phyloP scores from a whole-genome alignment of 2,888 invertebrate genomes.

The Helleia helle region DNA sequence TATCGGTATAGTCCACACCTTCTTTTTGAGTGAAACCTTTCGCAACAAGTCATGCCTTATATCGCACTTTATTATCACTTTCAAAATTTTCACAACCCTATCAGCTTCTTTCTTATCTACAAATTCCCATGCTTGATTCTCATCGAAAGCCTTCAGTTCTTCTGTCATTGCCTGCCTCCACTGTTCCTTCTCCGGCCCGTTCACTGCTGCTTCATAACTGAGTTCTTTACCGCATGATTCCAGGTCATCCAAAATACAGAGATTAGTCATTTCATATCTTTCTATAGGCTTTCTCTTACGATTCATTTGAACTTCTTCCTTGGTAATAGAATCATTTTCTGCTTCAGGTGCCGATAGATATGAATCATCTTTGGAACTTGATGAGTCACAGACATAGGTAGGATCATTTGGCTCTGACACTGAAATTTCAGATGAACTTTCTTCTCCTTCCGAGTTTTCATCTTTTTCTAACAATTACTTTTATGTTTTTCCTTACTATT shows the following conservation, averaged over 20 bases:
- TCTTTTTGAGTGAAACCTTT: background rate
- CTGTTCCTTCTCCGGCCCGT: background rate
- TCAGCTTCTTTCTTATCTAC: constrained; percentile 1
- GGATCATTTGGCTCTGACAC: too few relatives aligned
- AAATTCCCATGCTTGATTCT: background rate
- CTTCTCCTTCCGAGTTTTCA: too few relatives aligned
- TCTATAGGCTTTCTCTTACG: constrained; percentile 1
- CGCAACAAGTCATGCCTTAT: background rate
- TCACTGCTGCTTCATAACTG: background rate
- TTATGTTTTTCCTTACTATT: too few relatives aligned
- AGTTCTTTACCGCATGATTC: background rate
- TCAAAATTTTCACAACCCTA: background rate
- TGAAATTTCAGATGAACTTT: too few relatives aligned
- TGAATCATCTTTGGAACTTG: too few relatives aligned
- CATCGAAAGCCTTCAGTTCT: background rate
- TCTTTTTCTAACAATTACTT: too few relatives aligned
- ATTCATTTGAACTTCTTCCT: too few relatives aligned
- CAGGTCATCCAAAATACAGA: background rate
- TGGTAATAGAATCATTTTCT: too few relatives aligned
- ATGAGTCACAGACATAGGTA: too few relatives aligned
- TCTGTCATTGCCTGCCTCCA: background rate
- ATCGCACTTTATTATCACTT: background rate
- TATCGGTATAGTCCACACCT: background rate
- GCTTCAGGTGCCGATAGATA: too few relatives aligned
- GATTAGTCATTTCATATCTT: background rate